Evolutionary conservation across 1,140 invertebrate species (phyloP).

Genomic region (Brachionus koreanus): DNA sequence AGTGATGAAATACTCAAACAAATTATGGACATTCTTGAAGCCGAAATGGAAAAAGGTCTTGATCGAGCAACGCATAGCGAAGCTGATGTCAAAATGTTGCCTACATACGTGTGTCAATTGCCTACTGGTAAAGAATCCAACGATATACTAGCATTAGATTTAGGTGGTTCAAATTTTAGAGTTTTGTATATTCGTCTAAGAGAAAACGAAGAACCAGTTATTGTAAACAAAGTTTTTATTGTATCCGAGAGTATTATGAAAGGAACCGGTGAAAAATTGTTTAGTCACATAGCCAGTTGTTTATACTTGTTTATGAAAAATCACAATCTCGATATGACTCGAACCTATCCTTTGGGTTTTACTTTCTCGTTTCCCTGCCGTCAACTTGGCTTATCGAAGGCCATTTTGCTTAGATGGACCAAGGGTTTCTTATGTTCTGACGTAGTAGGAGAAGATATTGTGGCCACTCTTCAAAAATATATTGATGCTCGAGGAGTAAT

Average conservation of each 20-base stretch:
- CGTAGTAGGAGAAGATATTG: slow-evolving; percentile 81
- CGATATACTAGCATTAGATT: slow-evolving; percentile 90
- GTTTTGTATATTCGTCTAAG: slow-evolving; percentile 74
- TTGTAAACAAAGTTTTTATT: slow-evolving; percentile 77
- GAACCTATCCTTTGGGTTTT: slow-evolving; percentile 83
- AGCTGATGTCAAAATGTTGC: slow-evolving; percentile 78
- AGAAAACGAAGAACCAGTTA: slow-evolving; percentile 67
- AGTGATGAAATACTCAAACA: slow-evolving; percentile 73
- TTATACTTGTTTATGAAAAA: slow-evolving; percentile 82
- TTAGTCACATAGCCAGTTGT: slow-evolving; percentile 97
- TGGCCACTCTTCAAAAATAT: slow-evolving; percentile 73
- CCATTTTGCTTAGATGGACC: slow-evolving; percentile 85
- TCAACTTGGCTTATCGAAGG: slow-evolving; percentile 84
- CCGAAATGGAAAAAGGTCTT: slow-evolving; percentile 76
- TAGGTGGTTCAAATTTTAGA: slow-evolving; percentile 98
- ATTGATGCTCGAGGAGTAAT: slow-evolving; percentile 64
- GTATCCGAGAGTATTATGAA: slow-evolving; percentile 48
- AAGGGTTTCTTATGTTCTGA: slow-evolving; percentile 86
- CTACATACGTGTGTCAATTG: slow-evolving; percentile 91
- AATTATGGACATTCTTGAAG: slow-evolving; percentile 71
- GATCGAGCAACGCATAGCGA: slow-evolving; percentile 70
- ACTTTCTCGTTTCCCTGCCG: slow-evolving; percentile 95
- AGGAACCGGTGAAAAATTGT: slow-evolving; percentile 63
- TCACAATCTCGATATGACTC: slow-evolving; percentile 66
- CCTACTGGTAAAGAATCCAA: slow-evolving; percentile 90